Evolutionary conservation across 2,888 invertebrate species (phyloP).

Genomic region (Agriopis marginaria): DNA sequence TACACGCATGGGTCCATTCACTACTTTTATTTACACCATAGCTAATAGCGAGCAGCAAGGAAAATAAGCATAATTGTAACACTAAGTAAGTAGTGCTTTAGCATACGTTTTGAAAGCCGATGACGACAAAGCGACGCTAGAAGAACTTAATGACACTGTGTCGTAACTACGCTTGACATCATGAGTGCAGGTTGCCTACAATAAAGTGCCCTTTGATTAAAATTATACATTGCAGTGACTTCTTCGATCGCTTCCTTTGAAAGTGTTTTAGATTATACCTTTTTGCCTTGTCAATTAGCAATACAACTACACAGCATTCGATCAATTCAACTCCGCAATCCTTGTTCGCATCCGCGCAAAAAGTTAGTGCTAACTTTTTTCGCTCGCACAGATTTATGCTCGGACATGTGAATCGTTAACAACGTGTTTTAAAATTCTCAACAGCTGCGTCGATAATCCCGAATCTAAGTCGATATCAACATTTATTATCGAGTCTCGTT

Average conservation of each 20-base stretch:
- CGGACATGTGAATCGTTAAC: slow-evolving; percentile 57
- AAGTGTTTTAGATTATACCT: slow-evolving; percentile 30
- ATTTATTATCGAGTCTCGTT: slow-evolving; percentile 80
- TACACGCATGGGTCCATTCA: slow-evolving; percentile 62
- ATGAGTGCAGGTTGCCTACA: slow-evolving; percentile 24
- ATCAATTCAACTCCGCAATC: slow-evolving; percentile 41
- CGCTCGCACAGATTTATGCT: slow-evolving; percentile 45
- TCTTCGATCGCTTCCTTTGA: slow-evolving; percentile 24
- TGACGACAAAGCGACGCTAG: slow-evolving; percentile 60
- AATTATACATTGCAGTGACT: slow-evolving; percentile 25
- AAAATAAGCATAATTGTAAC: slow-evolving; percentile 68
- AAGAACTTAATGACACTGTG: slow-evolving; percentile 59
- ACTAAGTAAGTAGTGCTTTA: slow-evolving; percentile 59
- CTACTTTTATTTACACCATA: slow-evolving; percentile 67
- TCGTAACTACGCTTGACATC: slow-evolving; percentile 50
- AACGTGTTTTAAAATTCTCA: slow-evolving; percentile 63
- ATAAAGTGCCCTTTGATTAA: slow-evolving; percentile 26
- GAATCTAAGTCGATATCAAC: slow-evolving; percentile 78
- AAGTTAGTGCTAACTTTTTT: slow-evolving; percentile 47
- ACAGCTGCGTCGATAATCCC: slow-evolving; percentile 72
- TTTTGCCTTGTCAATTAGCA: slow-evolving; percentile 43
- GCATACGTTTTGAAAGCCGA: slow-evolving; percentile 68
- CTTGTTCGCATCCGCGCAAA: slow-evolving; percentile 42
- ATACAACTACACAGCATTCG: slow-evolving; percentile 43
- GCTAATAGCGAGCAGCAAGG: slow-evolving; percentile 60